phyloP scores from a whole-genome alignment of 1,140 invertebrate genomes.

The Rhyzopertha dominica region DNA sequence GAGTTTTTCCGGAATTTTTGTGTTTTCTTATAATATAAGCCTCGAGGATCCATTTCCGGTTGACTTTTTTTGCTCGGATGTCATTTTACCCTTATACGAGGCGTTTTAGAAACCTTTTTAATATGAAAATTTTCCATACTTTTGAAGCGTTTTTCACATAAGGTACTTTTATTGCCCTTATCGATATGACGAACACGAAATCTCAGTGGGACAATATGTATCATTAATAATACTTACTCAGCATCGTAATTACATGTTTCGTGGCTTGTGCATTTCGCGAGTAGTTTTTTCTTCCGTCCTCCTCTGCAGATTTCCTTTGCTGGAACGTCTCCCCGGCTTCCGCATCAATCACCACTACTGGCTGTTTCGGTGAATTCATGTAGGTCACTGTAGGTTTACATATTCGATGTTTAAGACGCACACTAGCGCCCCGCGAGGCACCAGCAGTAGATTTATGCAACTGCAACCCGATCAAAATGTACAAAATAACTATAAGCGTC shows the following conservation, averaged over 20 bases:
- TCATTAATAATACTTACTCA: conserved; percentile 54
- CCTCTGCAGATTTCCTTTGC: conserved; percentile 18
- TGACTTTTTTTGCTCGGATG: no score
- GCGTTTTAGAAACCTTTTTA: no score
- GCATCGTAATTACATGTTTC: conserved; percentile 58
- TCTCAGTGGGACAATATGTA: no score
- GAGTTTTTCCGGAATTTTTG: no score
- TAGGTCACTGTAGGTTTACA: conserved; percentile 12
- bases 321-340: conserved; percentile 12
- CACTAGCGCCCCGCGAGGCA: conserved; percentile 30
- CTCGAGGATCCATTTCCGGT: no score
- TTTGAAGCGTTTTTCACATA: no score
- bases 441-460: conserved; percentile 50
- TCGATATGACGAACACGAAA: no score
- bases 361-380: conserved; percentile 15
- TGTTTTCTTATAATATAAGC: no score
- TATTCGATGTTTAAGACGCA: conserved; percentile 28
- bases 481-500: conserved; percentile 67
- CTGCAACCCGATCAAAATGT: conserved; percentile 64
- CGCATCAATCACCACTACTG: conserved; percentile 21
- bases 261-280: conserved; percentile 48
- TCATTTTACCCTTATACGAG: no score
- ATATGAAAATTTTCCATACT: no score
- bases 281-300: conserved; percentile 47
- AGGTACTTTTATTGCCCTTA: no score